phyloP scores from a whole-genome alignment of 2,888 invertebrate genomes.

The Periphyllus acericola region DNA sequence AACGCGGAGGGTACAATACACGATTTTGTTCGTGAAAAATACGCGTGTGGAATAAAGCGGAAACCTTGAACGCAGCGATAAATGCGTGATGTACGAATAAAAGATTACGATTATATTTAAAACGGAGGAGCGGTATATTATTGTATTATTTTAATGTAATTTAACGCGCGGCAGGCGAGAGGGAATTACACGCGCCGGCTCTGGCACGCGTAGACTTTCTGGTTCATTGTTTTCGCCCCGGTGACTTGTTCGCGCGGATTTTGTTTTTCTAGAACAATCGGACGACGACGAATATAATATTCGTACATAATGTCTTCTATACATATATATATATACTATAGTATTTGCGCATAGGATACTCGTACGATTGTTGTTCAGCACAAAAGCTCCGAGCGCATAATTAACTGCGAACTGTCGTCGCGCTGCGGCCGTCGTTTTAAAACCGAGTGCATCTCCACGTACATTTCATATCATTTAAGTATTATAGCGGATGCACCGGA shows the following conservation, averaged over 20 bases:
- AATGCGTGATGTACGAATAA: too few relatives aligned
- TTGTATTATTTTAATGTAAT: too few relatives aligned
- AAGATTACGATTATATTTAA: too few relatives aligned
- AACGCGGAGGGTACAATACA: too few relatives aligned
- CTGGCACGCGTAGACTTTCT: not conserved
- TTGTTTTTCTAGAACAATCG: not conserved
- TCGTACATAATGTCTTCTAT: not conserved
- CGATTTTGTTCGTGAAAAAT: too few relatives aligned
- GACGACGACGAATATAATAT: not conserved
- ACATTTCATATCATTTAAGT: not conserved
- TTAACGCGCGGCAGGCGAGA: too few relatives aligned
- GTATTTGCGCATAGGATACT: not conserved
- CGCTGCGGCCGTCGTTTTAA: not conserved
- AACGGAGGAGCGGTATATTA: too few relatives aligned
- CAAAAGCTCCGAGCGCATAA: not conserved
- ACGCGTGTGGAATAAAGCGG: too few relatives aligned
- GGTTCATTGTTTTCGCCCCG: not conserved
- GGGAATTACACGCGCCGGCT: too few relatives aligned
- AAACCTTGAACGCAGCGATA: too few relatives aligned
- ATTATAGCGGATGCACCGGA: not conserved
- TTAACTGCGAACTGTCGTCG: not conserved
- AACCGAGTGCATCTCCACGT: not conserved
- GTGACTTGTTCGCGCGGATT: not conserved
- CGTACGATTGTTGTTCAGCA: constrained; percentile 8
- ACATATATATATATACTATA: not conserved